Evolutionary conservation across 2,113 vertebrate genomes (phyloP), one percentile per base, ranked within the genome.

Genomic region (Neolamprologus sp.): DNA sequence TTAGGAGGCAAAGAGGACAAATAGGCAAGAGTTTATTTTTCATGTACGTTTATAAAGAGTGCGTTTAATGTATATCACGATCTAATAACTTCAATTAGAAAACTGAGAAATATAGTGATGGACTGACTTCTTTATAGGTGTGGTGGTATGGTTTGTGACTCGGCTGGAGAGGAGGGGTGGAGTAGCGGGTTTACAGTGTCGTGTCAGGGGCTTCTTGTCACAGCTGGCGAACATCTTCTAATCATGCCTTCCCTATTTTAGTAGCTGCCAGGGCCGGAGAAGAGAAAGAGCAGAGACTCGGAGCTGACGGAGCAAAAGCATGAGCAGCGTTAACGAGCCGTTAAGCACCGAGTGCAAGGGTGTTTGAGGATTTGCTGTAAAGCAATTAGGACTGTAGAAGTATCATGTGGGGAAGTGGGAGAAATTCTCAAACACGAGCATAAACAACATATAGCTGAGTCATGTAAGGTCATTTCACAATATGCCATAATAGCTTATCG

Each of bases 261-360:
- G 58, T 63, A 19, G 28, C 16, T 7, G 58, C 58, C 9, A 19
- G 16, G 0, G 28, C 16, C 5, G 4, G 58, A 63, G 28, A 33
- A 33, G 58, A 63, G 28, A 19, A 33, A 63, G 28, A 63, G 58
- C 58, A 63, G 58, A 63, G 58, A 63, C 28, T 63, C 6, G 2
- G 28, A 63, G 58, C 28, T 11, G 28, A 63, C 3, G 6, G 58
- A 3, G 28, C 28, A 63, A 63, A 35, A 63, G 28, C 28, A 11
- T 1, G 28, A 63, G 16, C 6, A n/a, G 17, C 9, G 17, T 63
- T 63, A 63, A 35, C 6, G 9, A 63, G 58, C 58, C 2, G 9
- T 35, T 63, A 35, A 7, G 30, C 9, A 35, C 58, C 4, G 3
- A 33, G 58, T 0, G 58, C 4, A 1, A 63, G 16, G 58, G 16